A percentile compares a stretch with the other conserved stretches of the same genome.
Evolutionary conservation across 2,113 vertebrate genomes (phyloP).

Genomic region (Ceyx melanurus): DNA sequence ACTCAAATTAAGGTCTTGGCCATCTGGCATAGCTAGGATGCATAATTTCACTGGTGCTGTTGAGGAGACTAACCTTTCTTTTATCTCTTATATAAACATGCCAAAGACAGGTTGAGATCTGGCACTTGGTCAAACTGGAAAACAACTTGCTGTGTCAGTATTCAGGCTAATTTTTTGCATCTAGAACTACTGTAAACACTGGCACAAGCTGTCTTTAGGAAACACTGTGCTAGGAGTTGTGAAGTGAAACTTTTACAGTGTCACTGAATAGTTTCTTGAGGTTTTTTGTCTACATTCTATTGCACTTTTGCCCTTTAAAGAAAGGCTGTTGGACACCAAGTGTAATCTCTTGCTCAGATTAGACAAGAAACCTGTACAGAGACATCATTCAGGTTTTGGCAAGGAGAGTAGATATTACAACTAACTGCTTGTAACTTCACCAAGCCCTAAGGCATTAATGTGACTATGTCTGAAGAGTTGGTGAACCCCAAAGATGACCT

Average conservation of each 20-base stretch:
- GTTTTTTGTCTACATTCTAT: not conserved
- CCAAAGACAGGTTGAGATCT: not conserved
- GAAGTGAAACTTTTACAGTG: not conserved
- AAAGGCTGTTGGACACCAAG: not conserved
- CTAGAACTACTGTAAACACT: not conserved
- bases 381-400: not conserved
- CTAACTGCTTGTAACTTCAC: not conserved
- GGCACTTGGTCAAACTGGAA: not conserved
- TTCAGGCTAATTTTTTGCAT: not conserved
- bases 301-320: not conserved
- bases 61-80: not conserved
- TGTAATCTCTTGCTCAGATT: not conserved
- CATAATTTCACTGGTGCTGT: not conserved
- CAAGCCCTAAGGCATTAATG: not conserved
- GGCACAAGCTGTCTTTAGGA: not conserved
- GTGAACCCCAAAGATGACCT: not conserved
- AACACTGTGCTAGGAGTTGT: not conserved
- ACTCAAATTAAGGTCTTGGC: not conserved
- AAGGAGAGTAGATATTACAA: not conserved
- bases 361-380: not conserved
- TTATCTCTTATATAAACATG: not conserved
- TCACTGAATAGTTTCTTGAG: not conserved
- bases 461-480: not conserved
- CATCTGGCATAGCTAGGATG: not conserved
- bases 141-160: not conserved